Conservation (phyloP, 2,113 vertebrate genomes). For the Myrmophylax atrothorax region DNA sequence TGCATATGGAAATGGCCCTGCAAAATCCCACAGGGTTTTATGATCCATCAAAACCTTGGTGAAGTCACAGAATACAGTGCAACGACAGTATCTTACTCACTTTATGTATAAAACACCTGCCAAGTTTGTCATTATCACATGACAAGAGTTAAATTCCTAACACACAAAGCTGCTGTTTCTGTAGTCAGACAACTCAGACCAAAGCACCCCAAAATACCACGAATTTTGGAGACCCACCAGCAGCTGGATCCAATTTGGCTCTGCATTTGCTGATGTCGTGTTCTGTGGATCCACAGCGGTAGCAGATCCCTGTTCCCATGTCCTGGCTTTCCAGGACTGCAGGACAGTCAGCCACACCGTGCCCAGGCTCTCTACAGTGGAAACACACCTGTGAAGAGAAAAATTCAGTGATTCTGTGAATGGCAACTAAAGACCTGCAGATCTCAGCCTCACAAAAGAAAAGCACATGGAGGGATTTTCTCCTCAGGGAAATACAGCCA, state of each 20-base stretch:
- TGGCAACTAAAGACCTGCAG: background rate
- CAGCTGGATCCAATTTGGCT: constrained; percentile 89
- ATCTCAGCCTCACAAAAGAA: background rate
- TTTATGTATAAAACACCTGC: background rate
- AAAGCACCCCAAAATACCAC: background rate
- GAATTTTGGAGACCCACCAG: constrained; percentile 75
- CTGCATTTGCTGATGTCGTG: constrained; percentile 89
- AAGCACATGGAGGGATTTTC: background rate
- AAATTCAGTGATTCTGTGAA: background rate
- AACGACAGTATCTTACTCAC: background rate
- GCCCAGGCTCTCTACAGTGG: constrained; percentile 92
- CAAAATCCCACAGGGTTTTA: constrained; percentile 20
- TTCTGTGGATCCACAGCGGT: constrained; percentile 94
- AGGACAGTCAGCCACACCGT: constrained; percentile 91
- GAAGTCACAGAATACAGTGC: background rate
- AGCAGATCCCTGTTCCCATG: constrained; percentile 92
- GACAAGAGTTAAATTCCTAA: too few species aligned
- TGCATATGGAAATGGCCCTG: constrained; percentile 92
- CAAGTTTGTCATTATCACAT: accelerated
- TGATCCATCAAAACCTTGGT: background rate
- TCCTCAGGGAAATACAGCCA: background rate
- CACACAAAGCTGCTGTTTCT: background rate
- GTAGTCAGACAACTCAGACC: background rate
- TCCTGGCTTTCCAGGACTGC: constrained; percentile 86
- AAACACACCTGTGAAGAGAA: constrained; percentile 86